Base-by-base conservation (phyloP, 2,888 invertebrate genomes). In the Drosophila rubida region DNA sequence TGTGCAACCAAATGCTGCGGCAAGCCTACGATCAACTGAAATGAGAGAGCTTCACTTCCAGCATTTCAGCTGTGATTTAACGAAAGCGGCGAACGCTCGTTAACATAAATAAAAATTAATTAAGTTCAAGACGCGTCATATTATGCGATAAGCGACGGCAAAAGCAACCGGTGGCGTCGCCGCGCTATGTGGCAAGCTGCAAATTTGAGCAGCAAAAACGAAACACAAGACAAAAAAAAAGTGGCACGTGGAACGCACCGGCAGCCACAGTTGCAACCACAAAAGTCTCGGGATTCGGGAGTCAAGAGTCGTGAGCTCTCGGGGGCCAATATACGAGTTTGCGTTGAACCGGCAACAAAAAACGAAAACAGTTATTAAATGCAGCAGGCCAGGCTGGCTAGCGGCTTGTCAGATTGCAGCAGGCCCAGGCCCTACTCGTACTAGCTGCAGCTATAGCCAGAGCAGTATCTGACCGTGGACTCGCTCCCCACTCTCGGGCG, bases 1-100 rank as follows among this genome's bases (percentile, higher is more conserved):
- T 98, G 54, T 99, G 98, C 92, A 99, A 98, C 92, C 96, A 97
- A 92, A 98, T 98, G 97, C 93, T 98, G 60, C 93, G 94, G 54
- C 95, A 97, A 92, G 96, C 97, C 42, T 95, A 96, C 92, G 93
- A 93, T 44, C 92, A 92, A 75, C 90, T 89, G 82, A 93, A 57
- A 91, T 93, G 30, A 66, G 37, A 66, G 37, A 25, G 30, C 13
- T 32, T 11, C 32, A 2, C 4, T 35, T 53, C 8, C 23, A 44
- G 32, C 30, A 30, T 9, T 54, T 19, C 19, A 14, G 46, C 79
- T 81, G 54, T 77, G 86, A 81, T 86, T 80, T 83, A 39, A 42
- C 54, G 59, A 65, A 63, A 64, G 61, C 32, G 63, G 42, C 66
- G 48, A 61, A n/a, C 13, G 65, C 63, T 80, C 70, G 77, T 82